Evolutionary conservation across 2,888 invertebrate genomes (phyloP).

Genomic region (Eupithecia pulchellata): DNA sequence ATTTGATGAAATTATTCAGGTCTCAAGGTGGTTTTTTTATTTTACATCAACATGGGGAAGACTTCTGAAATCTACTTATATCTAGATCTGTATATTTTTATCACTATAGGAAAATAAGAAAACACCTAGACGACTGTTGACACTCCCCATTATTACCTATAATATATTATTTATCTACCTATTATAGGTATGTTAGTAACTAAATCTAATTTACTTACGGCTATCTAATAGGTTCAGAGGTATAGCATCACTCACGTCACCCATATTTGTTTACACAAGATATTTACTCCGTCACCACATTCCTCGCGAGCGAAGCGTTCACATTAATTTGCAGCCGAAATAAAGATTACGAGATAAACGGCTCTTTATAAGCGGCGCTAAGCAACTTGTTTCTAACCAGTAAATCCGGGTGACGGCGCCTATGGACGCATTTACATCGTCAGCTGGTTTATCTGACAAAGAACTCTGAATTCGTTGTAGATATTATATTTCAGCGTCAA

Average conservation of each 20-base stretch:
- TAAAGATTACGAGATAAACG: slow-evolving; percentile 33
- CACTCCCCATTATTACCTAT: no score
- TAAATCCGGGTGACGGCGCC: slow-evolving; percentile 37
- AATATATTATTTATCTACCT: no score
- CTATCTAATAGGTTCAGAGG: not conserved
- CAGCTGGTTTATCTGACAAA: not conserved
- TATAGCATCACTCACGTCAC: slow-evolving; percentile 9
- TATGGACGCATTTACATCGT: slow-evolving; percentile 23
- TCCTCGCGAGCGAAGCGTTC: slow-evolving; percentile 25
- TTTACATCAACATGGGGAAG: not conserved
- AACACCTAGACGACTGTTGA: not conserved
- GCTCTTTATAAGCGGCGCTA: slow-evolving; percentile 40
- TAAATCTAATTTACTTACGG: no score
- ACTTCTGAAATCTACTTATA: not conserved
- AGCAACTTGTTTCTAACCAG: slow-evolving; percentile 31
- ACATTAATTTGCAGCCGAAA: slow-evolving; percentile 34
- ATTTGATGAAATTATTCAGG: not conserved
- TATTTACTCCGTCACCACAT: slow-evolving; percentile 32
- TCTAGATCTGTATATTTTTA: not conserved
- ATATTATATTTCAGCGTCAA: no score
- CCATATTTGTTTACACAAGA: slow-evolving; percentile 31
- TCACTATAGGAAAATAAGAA: not conserved
- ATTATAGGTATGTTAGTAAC: no score
- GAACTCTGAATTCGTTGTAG: not conserved
- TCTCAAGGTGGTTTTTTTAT: not conserved